Base-by-base conservation (phyloP, 2,888 invertebrate genomes). In the Lepeophtheirus nordmannii region DNA sequence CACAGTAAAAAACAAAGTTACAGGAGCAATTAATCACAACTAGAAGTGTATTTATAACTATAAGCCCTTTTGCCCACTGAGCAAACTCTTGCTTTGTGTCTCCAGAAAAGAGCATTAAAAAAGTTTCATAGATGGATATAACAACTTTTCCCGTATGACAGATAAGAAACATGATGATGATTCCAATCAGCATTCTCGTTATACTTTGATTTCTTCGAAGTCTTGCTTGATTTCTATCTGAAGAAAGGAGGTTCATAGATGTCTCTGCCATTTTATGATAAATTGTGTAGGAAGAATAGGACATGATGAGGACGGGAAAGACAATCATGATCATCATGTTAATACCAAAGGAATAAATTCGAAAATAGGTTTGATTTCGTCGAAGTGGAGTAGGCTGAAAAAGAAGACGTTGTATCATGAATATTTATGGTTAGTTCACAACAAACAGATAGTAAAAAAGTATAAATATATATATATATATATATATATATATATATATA, bases 101-200 rank as follows among this genome's bases (percentile, higher is more conserved):
- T 7, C 39, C 60, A 30, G 30, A 38, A 17, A 60, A 38, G 22
- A 60, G 30, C 60, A 60, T 38, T 8, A 38, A 60, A 20, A 60
- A 22, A 17, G 39, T 40, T 41, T 62, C 62, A 23, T 62, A 62
- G 22, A 62, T 39, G 5, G 62, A 62, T n/a, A 62, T 62, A 1
- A 62, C 62, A 62, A 62, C 62, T 40, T 62, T 62, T 62, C 62
- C 62, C n/a, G 62, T 39, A 20, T 62, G 62, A 23, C 62, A 62
- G n/a, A 38, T 39, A 23, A 62, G 62, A 40, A 62, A 62, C 62
- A 62, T 62, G 39, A 41, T 22, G 20, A 62, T 41, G 40, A 62
- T 62, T 41, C 62, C 62, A 17, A 62, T 39, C n/a, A 62, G 40
- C 39, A 41, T 62, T 40, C 62, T 38, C 39, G 62, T 62, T 38